These are phyloP conservation scores for Lycocerus yunnanus DNA, from an alignment of 2,888 invertebrate genomes.

Conservation along the genomic window DNA sequence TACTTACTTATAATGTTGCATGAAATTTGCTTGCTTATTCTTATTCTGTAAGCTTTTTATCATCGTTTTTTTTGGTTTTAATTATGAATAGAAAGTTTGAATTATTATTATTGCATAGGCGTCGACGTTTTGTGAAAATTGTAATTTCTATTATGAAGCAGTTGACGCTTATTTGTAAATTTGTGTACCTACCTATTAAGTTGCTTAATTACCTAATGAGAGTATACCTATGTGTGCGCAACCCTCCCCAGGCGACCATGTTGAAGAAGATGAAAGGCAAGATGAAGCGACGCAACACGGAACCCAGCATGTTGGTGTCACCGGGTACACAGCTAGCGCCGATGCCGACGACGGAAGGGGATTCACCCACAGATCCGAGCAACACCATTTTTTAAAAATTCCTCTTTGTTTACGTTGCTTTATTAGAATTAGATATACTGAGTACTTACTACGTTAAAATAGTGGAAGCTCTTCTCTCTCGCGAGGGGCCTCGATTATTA, in stretches of 20 bases:
- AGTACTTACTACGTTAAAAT: conserved; percentile 16
- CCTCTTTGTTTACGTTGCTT: conserved; percentile 12
- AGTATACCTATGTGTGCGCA: conserved; percentile 31
- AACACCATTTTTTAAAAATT: conserved; percentile 53
- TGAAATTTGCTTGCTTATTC: conserved; percentile 30
- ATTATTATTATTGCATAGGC: not conserved
- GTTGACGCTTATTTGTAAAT: conserved; percentile 12
- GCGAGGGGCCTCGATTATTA: conserved; percentile 18
- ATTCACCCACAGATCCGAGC: conserved; percentile 55
- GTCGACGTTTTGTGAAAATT: not conserved
- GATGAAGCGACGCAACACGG: conserved; percentile 95
- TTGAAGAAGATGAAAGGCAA: conserved; percentile 97
- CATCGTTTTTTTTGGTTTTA: conserved; percentile 5
- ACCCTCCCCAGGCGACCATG: conserved; percentile 93
- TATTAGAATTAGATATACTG: not conserved
- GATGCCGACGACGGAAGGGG: conserved; percentile 56
- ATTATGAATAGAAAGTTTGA: not conserved
- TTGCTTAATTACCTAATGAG: conserved; percentile 25
- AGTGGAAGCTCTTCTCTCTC: conserved; percentile 15
- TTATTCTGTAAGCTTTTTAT: conserved; percentile 13
- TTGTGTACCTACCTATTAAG: conserved; percentile 16
- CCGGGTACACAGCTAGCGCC: conserved; percentile 58
- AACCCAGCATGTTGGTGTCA: conserved; percentile 73
- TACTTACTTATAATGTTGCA: conserved; percentile 21
- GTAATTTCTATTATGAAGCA: not conserved